A percentile compares a stretch with the other conserved stretches of the same genome.
phyloP scores from a whole-genome alignment of 2,113 vertebrate species.

The Aegotheles bennettii region DNA sequence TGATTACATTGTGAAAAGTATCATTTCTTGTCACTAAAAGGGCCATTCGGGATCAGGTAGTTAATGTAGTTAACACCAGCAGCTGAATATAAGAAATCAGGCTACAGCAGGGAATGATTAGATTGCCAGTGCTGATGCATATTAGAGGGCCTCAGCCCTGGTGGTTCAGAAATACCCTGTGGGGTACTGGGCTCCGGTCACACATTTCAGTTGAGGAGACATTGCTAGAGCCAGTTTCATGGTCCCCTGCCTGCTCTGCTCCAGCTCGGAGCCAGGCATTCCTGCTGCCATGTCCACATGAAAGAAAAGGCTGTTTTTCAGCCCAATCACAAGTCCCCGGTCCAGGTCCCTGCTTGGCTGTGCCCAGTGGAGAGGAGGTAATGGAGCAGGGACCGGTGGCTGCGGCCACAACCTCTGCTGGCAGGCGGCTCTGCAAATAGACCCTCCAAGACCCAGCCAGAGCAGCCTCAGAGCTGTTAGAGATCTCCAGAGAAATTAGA shows the following conservation, averaged over 20 bases:
- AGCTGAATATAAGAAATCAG: background rate
- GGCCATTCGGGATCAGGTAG: background rate
- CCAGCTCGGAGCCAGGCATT: background rate
- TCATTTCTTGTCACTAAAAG: background rate
- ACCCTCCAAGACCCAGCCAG: background rate
- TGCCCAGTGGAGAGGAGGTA: accelerated
- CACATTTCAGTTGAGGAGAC: accelerated
- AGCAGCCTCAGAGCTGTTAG: background rate
- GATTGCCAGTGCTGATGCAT: background rate
- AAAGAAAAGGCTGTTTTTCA: background rate
- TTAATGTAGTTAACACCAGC: background rate
- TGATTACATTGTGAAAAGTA: background rate
- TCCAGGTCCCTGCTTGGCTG: accelerated
- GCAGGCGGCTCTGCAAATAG: background rate
- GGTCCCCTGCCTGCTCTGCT: accelerated
- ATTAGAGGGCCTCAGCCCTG: background rate
- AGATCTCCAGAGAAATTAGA: background rate
- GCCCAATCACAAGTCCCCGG: accelerated
- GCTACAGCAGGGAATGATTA: background rate
- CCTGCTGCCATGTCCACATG: background rate
- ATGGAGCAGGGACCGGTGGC: background rate
- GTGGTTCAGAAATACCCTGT: background rate
- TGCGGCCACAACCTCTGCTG: background rate
- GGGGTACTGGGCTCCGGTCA: accelerated
- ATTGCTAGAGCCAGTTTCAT: accelerated